Evolutionary conservation across 1,140 invertebrate genomes (phyloP).

Genomic region (Saccostrea glomerata): DNA sequence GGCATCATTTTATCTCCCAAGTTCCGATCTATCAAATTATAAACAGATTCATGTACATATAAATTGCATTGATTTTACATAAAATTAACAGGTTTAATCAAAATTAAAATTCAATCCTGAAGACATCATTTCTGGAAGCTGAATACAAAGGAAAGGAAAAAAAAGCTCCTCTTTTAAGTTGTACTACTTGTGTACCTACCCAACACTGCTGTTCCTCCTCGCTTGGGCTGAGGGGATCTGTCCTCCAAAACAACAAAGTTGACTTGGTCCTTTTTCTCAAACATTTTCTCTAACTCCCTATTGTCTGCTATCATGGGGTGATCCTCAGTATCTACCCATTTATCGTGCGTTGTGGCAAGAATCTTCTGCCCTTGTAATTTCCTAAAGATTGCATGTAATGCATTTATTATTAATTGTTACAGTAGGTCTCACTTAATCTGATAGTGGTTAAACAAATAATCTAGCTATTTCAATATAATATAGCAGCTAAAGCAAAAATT

Average conservation of each 20-base stretch:
- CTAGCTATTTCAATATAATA: too few species aligned
- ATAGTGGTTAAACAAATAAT: too few species aligned
- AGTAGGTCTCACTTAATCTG: too few species aligned
- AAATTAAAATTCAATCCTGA: too few species aligned
- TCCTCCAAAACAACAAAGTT: slow-evolving; percentile 68
- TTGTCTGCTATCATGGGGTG: slow-evolving; percentile 73
- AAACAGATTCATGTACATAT: background rate
- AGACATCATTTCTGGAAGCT: too few species aligned
- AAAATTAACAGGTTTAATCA: too few species aligned
- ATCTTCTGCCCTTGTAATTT: slow-evolving; percentile 60
- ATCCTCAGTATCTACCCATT: slow-evolving; percentile 68
- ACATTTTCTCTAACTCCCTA: slow-evolving; percentile 72
- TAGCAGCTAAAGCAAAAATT: too few species aligned
- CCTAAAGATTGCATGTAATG: background rate
- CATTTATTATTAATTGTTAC: too few species aligned
- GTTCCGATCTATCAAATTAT: background rate
- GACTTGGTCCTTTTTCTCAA: slow-evolving; percentile 66
- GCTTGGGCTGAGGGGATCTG: slow-evolving; percentile 5
- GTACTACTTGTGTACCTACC: background rate
- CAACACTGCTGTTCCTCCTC: background rate
- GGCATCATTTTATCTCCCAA: slow-evolving; percentile 51
- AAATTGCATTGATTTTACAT: too few species aligned
- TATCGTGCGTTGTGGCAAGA: slow-evolving; percentile 65
- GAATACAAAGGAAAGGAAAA: too few species aligned
- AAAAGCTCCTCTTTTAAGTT: too few species aligned